phyloP scores from a whole-genome alignment of 2,113 vertebrate genomes.

The Nibea coibor region DNA sequence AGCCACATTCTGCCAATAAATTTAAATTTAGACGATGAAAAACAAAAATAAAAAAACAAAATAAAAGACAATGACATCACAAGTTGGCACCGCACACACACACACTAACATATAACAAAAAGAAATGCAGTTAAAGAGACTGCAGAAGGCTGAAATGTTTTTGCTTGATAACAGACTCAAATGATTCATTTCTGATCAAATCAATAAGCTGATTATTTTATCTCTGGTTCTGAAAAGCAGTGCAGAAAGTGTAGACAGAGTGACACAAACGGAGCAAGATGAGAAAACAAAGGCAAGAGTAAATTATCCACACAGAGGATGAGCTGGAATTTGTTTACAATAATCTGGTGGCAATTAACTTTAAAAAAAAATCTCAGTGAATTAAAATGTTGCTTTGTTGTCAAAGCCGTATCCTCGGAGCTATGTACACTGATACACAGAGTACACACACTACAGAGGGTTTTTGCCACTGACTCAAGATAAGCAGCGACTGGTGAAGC shows the following conservation, averaged over 20 bases:
- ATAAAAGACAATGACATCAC: neutral
- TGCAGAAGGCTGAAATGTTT: neutral
- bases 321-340: neutral
- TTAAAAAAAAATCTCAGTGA: neutral
- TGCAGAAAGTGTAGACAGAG: neutral
- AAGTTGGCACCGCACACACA: too few species aligned
- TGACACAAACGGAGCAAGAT: neutral
- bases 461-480: slow-evolving; percentile 1
- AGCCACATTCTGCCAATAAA: neutral
- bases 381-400: neutral
- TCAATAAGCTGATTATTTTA: neutral
- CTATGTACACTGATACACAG: neutral
- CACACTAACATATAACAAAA: neutral
- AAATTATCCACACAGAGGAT: neutral
- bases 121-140: neutral
- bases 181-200: neutral
- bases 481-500: neutral
- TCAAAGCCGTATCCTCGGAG: neutral
- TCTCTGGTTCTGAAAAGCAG: neutral
- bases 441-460: neutral
- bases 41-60: neutral
- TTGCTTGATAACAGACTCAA: neutral
- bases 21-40: neutral
- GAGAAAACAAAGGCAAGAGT: neutral
- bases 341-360: neutral